Conservation (phyloP, 2,797 vertebrate species). For the Malurus splendens region DNA sequence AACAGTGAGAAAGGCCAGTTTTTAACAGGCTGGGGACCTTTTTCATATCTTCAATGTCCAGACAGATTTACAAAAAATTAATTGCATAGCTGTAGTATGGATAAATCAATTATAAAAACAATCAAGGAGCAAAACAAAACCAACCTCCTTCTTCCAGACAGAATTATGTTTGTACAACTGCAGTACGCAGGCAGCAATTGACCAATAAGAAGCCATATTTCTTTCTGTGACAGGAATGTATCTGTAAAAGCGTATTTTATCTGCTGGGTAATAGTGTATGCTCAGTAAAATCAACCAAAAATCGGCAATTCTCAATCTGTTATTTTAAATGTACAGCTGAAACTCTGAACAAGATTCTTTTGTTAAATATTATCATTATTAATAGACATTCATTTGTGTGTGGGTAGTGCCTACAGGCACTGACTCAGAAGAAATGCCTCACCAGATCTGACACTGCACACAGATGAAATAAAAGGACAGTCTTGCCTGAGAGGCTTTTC, state of each 20-base stretch:
- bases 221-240: not conserved
- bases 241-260: not conserved
- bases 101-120: conserved; percentile 27
- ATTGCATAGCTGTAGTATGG: not conserved
- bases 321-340: not conserved
- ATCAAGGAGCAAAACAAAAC: not conserved
- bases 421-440: not conserved
- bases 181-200: not conserved
- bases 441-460: not conserved
- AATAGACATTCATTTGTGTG: conserved; percentile 24
- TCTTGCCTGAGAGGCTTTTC: not conserved
- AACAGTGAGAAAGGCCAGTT: not conserved
- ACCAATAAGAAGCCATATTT: not conserved
- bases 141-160: not conserved
- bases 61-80: not conserved
- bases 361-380: conserved; percentile 39
- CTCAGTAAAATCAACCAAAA: not conserved
- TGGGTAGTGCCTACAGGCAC: conserved; percentile 21
- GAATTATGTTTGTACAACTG: not conserved
- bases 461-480: not conserved
- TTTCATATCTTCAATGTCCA: not conserved
- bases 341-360: not conserved
- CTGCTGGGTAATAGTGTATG: not conserved
- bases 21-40: not conserved
- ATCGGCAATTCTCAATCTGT: not conserved